Evolutionary conservation across 1,140 invertebrate genomes (phyloP), one percentile per base, ranked within the genome.

Genomic region (Nymphalis io): DNA sequence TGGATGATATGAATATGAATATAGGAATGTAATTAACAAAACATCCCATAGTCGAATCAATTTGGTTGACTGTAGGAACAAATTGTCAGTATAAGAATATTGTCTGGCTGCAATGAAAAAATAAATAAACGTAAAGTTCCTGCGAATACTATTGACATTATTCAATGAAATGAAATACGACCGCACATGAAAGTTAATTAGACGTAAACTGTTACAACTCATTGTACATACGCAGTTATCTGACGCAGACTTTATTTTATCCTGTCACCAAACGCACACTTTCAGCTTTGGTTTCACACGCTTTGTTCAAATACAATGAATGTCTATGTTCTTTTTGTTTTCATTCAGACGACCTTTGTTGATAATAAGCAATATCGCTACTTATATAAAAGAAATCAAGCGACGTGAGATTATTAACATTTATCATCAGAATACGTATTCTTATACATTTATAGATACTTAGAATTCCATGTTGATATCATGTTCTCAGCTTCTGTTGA

Each of bases 361-460:
- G 85, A 90, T 90, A 81, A 89, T 89, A 88, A 86, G 88, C 87
- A 91, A 88, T 89, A 89, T 91, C 81, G 80, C 85, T 72, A 87
- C 74, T 85, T 78, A 83, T 85, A 85, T 84, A 76, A 85, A 89
- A 88, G 84, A 91, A 89, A 91, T 84, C 83, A 84, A 79, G 83
- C 79, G 85, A 70, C 83, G 87, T 91, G 88, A 85, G 87, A 91
- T 85, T 88, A 85, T 89, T 82, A 84, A 75, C 74, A 81, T 85
- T 83, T 80, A 87, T 85, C 88, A 88, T 80, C 79, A 88, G 13
- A 3, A 85, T 72, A 78, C 75, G 67, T 69, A 83, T 83, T 81
- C 74, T 60, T 75, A 72, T 70, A 68, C 63, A 51, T 78, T 73
- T 79, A 61, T 70, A 27, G 38, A n/a, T 13, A 61, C 38, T 10